Conservation (phyloP, 2,888 invertebrate genomes). For the Sympetrum striolatum region DNA sequence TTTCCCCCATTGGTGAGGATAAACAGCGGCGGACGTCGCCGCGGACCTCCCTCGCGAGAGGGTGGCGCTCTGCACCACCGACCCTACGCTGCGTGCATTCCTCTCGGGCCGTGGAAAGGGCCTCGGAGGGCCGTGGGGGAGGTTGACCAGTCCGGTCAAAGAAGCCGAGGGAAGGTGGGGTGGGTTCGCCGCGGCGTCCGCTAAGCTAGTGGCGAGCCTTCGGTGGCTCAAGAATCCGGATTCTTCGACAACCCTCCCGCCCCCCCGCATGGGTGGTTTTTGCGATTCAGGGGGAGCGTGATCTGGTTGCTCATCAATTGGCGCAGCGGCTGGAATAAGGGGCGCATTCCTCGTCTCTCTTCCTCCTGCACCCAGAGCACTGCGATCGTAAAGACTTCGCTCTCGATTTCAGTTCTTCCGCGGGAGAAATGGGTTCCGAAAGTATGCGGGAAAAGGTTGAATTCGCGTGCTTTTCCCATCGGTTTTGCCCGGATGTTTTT, state of each 20-base stretch:
- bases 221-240: background rate
- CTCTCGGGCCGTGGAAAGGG: background rate
- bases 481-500: too few species aligned
- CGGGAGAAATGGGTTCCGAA: too few species aligned
- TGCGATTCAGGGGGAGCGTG: background rate
- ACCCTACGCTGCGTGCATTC: background rate
- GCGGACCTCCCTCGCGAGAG: background rate
- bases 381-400: too few species aligned
- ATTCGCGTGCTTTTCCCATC: too few species aligned
- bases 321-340: background rate
- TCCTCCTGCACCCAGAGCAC: background rate
- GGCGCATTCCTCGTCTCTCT: background rate
- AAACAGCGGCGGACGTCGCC: background rate
- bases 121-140: background rate
- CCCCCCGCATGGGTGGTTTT: background rate
- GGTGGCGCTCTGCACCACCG: background rate
- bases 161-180: background rate
- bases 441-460: too few species aligned
- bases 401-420: too few species aligned
- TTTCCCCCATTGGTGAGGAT: background rate
- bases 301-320: constrained; percentile 24
- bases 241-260: background rate
- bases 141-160: background rate
- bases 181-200: background rate
- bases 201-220: background rate